Percentiles rank a stretch among this genome's conserved stretches.
Evolutionary conservation across 2,797 vertebrate genomes (phyloP).

Genomic region (Pangasius larnaudii): DNA sequence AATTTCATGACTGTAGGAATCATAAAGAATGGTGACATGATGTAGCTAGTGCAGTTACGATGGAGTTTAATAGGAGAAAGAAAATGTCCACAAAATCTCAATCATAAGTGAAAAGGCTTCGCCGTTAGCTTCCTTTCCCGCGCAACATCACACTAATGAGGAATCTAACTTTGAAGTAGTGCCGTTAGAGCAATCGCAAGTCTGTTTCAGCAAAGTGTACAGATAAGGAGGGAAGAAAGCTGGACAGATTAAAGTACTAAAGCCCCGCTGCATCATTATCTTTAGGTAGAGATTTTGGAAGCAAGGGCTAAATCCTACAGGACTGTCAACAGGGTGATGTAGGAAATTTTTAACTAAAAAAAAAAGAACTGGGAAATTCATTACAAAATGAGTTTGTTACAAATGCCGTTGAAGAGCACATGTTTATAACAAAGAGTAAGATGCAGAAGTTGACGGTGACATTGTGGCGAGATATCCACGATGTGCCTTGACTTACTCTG

Average conservation of each 20-base stretch:
- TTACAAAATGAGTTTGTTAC: too few relatives aligned
- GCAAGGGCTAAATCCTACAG: background rate
- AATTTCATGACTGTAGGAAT: background rate
- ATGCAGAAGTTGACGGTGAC: background rate
- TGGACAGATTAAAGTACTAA: background rate
- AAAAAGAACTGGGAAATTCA: background rate
- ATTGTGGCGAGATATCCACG: background rate
- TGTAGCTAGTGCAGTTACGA: background rate
- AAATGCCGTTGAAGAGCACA: background rate
- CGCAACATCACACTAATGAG: background rate
- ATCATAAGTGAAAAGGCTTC: background rate
- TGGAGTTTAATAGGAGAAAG: too few relatives aligned
- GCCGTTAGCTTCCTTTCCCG: background rate
- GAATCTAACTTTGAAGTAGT: background rate
- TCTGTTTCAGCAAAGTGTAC: background rate
- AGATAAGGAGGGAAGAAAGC: background rate
- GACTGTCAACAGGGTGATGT: background rate
- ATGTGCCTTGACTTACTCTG: background rate
- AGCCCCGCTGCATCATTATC: background rate
- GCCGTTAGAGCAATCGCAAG: background rate
- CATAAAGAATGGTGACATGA: background rate
- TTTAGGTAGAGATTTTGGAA: background rate
- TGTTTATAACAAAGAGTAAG: too few relatives aligned
- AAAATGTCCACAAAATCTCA: background rate
- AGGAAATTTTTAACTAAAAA: too few relatives aligned